These are phyloP conservation scores for Alcis repandata DNA, from an alignment of 2,888 invertebrate species.

Conservation along the genomic window DNA sequence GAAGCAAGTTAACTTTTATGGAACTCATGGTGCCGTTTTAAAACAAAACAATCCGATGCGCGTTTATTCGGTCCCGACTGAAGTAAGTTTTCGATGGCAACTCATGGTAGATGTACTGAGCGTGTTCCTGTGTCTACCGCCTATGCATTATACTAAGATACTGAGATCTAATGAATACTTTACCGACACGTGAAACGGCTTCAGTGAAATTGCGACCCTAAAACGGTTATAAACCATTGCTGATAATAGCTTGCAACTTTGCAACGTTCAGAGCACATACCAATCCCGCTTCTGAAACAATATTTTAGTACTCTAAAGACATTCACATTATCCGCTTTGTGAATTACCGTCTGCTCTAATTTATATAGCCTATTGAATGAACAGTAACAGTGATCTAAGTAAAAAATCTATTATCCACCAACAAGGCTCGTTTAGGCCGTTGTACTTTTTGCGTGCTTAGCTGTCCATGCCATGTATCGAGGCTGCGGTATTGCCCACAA, in stretches of 20 bases:
- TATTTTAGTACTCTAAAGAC: background rate
- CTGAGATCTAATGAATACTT: slow-evolving; percentile 76
- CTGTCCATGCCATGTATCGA: slow-evolving; percentile 58
- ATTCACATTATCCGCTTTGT: background rate
- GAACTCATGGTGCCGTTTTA: too few relatives aligned
- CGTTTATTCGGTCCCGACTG: too few relatives aligned
- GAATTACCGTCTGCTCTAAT: slow-evolving; percentile 15
- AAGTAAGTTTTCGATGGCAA: too few relatives aligned
- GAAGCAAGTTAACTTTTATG: too few relatives aligned
- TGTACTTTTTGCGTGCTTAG: slow-evolving; percentile 60
- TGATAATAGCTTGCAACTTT: slow-evolving; percentile 6
- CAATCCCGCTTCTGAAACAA: background rate
- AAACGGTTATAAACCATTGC: slow-evolving; percentile 52
- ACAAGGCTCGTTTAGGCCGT: slow-evolving; percentile 53
- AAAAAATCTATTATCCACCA: slow-evolving; percentile 59
- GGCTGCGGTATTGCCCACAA: slow-evolving; percentile 63
- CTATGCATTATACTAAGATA: slow-evolving; percentile 67
- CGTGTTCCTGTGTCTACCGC: slow-evolving; percentile 65
- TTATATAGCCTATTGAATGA: slow-evolving; percentile 20
- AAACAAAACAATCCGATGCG: too few relatives aligned
- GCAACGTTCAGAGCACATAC: background rate
- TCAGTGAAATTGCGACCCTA: slow-evolving; percentile 59
- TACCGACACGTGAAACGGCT: slow-evolving; percentile 73
- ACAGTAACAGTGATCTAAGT: slow-evolving; percentile 41
- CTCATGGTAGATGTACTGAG: too few relatives aligned